Conservation (phyloP, 2,113 vertebrate species). For the Triplophysa dalaica region DNA sequence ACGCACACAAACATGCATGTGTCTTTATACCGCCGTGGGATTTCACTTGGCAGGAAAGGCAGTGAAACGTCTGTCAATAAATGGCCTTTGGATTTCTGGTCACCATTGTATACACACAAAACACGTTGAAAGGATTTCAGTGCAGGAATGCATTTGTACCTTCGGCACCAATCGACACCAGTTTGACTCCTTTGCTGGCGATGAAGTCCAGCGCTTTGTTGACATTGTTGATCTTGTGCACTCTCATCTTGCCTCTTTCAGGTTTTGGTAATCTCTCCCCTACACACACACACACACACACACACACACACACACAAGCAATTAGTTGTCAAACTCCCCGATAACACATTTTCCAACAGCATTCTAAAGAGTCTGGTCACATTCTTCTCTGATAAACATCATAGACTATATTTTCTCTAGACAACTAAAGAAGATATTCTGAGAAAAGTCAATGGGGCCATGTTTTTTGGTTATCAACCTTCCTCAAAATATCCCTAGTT, state of each 20-base stretch:
- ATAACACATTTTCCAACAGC: conserved; percentile 23
- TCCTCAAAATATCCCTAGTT: too few relatives aligned
- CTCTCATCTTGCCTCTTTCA: conserved; percentile 94
- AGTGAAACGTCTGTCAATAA: not conserved
- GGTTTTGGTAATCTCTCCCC: conserved; percentile 92
- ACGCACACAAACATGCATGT: conserved; percentile 1
- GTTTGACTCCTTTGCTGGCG: conserved; percentile 91
- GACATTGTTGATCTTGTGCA: conserved; percentile 98
- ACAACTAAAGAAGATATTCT: too few relatives aligned
- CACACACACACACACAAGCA: conserved; percentile 5
- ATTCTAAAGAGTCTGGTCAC: not conserved
- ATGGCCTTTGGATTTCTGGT: too few relatives aligned
- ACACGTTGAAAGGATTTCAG: not conserved
- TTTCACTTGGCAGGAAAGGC: conserved; percentile 24
- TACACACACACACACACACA: conserved; percentile 52
- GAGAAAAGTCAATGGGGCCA: too few relatives aligned
- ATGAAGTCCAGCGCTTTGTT: conserved; percentile 97
- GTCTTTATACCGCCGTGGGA: not conserved
- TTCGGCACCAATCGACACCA: conserved; percentile 92
- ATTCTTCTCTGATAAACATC: too few relatives aligned
- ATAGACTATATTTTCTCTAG: too few relatives aligned
- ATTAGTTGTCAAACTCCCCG: conserved; percentile 27
- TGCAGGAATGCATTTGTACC: conserved; percentile 66
- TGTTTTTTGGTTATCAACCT: too few relatives aligned
- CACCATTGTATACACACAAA: not conserved